Evolutionary conservation across 2,797 vertebrate species (phyloP).

Genomic region (Naso thynnoides): DNA sequence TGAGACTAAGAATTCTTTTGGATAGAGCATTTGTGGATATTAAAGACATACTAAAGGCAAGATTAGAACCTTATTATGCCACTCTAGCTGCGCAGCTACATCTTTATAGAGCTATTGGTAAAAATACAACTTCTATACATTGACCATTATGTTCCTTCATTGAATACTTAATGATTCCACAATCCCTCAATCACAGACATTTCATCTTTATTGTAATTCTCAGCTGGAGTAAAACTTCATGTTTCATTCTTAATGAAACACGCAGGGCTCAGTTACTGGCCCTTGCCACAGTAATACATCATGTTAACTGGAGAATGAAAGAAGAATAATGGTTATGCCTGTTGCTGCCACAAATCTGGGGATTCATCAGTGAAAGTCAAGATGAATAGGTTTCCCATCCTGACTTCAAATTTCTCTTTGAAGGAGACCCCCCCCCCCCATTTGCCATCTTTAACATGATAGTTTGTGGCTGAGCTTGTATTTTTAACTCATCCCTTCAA

Average conservation of each 20-base stretch:
- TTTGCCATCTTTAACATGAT: conserved; percentile 33
- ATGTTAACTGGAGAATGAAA: conserved; percentile 74
- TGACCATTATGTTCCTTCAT: neutral
- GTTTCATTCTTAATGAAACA: conserved; percentile 68
- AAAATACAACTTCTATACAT: neutral
- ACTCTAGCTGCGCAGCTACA: neutral
- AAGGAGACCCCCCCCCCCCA: conserved; percentile 53
- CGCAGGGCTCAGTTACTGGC: conserved; percentile 60
- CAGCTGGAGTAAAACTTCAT: conserved; percentile 49
- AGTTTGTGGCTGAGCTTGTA: conserved; percentile 36
- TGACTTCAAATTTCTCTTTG: conserved; percentile 65
- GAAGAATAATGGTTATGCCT: conserved; percentile 76
- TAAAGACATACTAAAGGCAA: no score
- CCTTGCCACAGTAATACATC: conserved; percentile 68
- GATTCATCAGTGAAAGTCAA: conserved; percentile 68
- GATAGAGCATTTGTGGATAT: neutral
- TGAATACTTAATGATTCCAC: conserved; percentile 14
- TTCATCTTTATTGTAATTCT: conserved; percentile 31
- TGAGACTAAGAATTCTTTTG: neutral
- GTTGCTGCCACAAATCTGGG: conserved; percentile 69
- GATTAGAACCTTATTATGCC: neutral
- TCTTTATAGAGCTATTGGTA: neutral
- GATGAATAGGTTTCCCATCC: conserved; percentile 66
- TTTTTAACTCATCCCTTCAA: conserved; percentile 40
- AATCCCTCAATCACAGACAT: conserved; percentile 28